Conservation (phyloP, 1,140 invertebrate species). For the Paralvinella palmiformis region DNA sequence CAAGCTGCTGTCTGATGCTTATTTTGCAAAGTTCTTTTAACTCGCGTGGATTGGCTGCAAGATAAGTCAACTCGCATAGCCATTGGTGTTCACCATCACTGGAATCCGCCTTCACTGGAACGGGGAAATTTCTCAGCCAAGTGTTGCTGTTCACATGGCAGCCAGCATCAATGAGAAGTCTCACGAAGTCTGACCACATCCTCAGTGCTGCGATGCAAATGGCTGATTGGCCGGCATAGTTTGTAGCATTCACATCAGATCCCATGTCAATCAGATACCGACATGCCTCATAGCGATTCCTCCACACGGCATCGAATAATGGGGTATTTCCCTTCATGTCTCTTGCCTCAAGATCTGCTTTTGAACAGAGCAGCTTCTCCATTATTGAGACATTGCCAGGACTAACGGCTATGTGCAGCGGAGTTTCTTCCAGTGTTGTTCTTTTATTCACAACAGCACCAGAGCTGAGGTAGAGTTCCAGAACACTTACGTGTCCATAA, state of each 20-base stretch:
- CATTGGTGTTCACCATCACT: no score
- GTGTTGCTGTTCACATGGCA: no score
- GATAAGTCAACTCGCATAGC: no score
- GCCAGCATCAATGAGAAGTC: neutral
- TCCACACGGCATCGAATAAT: slow-evolving; percentile 33
- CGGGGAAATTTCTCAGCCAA: no score
- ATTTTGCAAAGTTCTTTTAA: no score
- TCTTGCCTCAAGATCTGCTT: slow-evolving; percentile 23
- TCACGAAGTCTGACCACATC: neutral
- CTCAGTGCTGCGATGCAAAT: neutral
- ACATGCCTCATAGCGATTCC: slow-evolving; percentile 29
- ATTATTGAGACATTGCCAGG: slow-evolving; percentile 30
- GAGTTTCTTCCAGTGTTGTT: slow-evolving; percentile 31
- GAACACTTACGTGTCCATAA: slow-evolving; percentile 33
- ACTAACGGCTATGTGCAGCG: slow-evolving; percentile 34
- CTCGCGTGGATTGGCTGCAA: no score
- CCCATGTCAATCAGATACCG: slow-evolving; percentile 29
- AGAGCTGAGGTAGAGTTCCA: slow-evolving; percentile 25
- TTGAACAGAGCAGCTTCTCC: slow-evolving; percentile 23
- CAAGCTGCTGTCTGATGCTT: no score
- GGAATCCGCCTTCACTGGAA: no score
- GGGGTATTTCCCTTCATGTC: slow-evolving; percentile 36
- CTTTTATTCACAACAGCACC: slow-evolving; percentile 25
- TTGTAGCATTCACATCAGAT: slow-evolving; percentile 27
- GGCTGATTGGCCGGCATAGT: slow-evolving; percentile 9